phyloP scores from a whole-genome alignment of 2,888 invertebrate genomes.

The Watsonalla binaria region DNA sequence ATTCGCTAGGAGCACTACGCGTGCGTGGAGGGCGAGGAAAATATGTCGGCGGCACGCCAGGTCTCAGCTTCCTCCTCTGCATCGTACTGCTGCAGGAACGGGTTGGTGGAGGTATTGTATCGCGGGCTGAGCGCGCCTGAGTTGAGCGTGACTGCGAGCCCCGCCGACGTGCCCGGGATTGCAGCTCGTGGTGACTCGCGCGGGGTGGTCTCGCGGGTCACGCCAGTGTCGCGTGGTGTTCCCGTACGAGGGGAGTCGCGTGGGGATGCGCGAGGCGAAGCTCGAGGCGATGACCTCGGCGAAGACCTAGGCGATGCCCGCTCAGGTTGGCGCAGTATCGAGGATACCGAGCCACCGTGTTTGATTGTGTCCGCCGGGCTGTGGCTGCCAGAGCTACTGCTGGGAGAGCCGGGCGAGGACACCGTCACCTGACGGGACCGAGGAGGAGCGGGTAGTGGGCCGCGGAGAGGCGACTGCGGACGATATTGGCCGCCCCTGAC shows the following conservation, averaged over 20 bases:
- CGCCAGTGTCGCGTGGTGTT: slow-evolving; percentile 36
- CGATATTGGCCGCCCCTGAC: slow-evolving; percentile 85
- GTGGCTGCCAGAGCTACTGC: slow-evolving; percentile 90
- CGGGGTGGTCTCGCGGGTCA: slow-evolving; percentile 39
- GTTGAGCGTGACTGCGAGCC: slow-evolving; percentile 80
- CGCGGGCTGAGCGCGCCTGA: slow-evolving; percentile 54
- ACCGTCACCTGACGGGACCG: slow-evolving; percentile 71
- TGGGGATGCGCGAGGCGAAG: slow-evolving; percentile 50
- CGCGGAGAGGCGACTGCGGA: slow-evolving; percentile 84
- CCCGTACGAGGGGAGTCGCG: slow-evolving; percentile 34
- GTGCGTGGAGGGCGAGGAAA: slow-evolving; percentile 69
- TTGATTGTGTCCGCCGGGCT: slow-evolving; percentile 88
- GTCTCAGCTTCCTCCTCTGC: slow-evolving; percentile 72
- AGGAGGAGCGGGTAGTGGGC: slow-evolving; percentile 75
- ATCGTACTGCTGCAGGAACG: slow-evolving; percentile 79
- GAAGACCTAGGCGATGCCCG: slow-evolving; percentile 62
- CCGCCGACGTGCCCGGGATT: slow-evolving; percentile 80
- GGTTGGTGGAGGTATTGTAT: slow-evolving; percentile 76
- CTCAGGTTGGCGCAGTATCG: slow-evolving; percentile 67
- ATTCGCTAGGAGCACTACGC: slow-evolving; percentile 72
- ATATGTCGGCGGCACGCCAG: slow-evolving; percentile 70
- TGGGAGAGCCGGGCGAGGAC: slow-evolving; percentile 90
- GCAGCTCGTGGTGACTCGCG: slow-evolving; percentile 59
- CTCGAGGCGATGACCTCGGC: slow-evolving; percentile 57
- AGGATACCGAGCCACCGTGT: slow-evolving; percentile 76